Conservation (phyloP, 2,888 invertebrate species). For the Drosophila diplacantha region DNA sequence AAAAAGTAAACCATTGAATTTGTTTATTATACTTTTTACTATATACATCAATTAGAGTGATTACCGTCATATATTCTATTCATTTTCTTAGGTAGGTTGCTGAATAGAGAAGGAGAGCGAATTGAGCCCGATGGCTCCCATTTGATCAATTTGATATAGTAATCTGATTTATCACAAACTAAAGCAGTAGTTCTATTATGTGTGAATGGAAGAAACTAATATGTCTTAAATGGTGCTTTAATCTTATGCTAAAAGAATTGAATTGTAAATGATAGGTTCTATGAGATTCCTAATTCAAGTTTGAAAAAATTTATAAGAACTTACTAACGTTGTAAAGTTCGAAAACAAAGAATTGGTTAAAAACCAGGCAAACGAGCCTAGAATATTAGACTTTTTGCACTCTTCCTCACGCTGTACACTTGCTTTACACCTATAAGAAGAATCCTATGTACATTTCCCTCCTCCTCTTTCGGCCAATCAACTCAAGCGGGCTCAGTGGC, state of each 20-base stretch:
- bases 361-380: background rate
- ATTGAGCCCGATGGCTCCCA: background rate
- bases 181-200: background rate
- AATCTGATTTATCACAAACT: background rate
- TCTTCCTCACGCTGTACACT: background rate
- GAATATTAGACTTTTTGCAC: background rate
- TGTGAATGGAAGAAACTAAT: background rate
- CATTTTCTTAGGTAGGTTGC: background rate
- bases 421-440: background rate
- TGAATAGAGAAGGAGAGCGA: background rate
- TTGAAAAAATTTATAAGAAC: background rate
- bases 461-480: slow-evolving; percentile 26
- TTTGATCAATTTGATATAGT: background rate
- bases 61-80: background rate
- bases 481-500: slow-evolving; percentile 54
- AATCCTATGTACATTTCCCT: slow-evolving; percentile 33
- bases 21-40: background rate
- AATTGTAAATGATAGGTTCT: background rate
- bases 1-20: background rate
- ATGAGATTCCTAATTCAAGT: background rate
- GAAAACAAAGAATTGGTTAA: background rate
- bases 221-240: background rate
- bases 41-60: slow-evolving; percentile 1
- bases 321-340: background rate
- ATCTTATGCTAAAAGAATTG: background rate